phyloP scores from a whole-genome alignment of 2,113 vertebrate species.

The Ascaphus truei region DNA sequence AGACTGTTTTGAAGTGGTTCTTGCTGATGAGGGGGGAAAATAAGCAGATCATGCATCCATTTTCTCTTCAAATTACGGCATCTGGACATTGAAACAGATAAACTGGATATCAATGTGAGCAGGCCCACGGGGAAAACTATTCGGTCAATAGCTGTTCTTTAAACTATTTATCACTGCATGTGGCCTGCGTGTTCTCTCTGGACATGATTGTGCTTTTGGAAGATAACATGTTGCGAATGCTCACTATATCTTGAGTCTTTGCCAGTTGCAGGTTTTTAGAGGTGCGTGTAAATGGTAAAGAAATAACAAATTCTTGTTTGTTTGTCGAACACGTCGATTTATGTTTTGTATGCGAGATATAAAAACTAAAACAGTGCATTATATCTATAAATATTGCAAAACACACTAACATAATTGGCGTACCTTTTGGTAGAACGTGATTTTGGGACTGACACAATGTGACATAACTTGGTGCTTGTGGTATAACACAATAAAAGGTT shows the following conservation, averaged over 20 bases:
- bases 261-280: too few relatives aligned
- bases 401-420: too few relatives aligned
- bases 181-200: constrained; percentile 34
- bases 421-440: too few relatives aligned
- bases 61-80: constrained; percentile 22
- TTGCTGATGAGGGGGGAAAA: constrained; percentile 12
- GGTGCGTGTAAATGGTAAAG: too few relatives aligned
- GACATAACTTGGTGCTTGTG: too few relatives aligned
- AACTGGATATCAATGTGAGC: constrained; percentile 29
- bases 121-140: constrained; percentile 23
- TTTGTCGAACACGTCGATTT: too few relatives aligned
- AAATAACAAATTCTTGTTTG: too few relatives aligned
- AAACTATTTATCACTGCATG: constrained; percentile 33
- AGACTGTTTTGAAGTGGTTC: background rate
- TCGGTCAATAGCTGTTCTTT: constrained; percentile 15
- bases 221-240: background rate
- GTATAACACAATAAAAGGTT: too few relatives aligned
- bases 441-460: too few relatives aligned
- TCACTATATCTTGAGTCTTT: background rate
- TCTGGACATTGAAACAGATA: constrained; percentile 41
- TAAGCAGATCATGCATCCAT: constrained; percentile 8
- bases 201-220: constrained; percentile 13
- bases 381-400: too few relatives aligned
- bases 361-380: too few relatives aligned
- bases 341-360: too few relatives aligned